Conservation (phyloP, 2,797 vertebrate genomes). For the Brachyalestes nurse region DNA sequence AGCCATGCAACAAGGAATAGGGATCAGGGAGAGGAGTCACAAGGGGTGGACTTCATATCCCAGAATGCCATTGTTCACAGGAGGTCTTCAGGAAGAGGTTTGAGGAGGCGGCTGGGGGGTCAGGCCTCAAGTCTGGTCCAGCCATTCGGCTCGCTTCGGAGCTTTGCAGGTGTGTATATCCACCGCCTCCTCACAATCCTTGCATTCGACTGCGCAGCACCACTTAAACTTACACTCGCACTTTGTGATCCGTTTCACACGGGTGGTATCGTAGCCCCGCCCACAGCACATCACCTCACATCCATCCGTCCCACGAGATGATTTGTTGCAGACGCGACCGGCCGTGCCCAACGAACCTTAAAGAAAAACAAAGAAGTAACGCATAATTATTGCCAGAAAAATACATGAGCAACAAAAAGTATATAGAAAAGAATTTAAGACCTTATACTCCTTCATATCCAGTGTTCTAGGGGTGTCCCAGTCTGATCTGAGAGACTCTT, state of each 20-base stretch:
- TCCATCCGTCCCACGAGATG: conserved; percentile 90
- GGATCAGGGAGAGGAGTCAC: conserved; percentile 66
- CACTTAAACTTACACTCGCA: conserved; percentile 99
- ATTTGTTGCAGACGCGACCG: conserved; percentile 91
- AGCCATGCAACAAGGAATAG: conserved; percentile 80
- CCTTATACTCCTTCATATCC: background rate
- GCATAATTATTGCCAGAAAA: background rate
- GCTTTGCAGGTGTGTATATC: conserved; percentile 99
- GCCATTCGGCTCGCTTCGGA: conserved; percentile 86
- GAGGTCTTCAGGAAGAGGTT: conserved; percentile 69
- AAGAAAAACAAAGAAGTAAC: conserved; percentile 1
- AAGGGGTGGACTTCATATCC: conserved; percentile 82
- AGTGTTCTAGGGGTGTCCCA: too few species aligned
- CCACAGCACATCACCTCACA: conserved; percentile 99
- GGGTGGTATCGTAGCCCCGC: conserved; percentile 94
- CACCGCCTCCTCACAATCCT: conserved; percentile 94
- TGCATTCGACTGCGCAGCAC: conserved; percentile 97
- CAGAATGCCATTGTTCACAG: conserved; percentile 80
- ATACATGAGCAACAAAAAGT: background rate
- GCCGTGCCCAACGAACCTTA: conserved; percentile 95
- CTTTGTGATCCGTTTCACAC: conserved; percentile 92
- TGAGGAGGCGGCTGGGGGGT: conserved; percentile 48
- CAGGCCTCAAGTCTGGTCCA: conserved; percentile 79
- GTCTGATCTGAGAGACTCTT: too few species aligned
- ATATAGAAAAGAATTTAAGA: background rate